Conservation (phyloP, 1,140 invertebrate genomes). For the Coelopa frigida region DNA sequence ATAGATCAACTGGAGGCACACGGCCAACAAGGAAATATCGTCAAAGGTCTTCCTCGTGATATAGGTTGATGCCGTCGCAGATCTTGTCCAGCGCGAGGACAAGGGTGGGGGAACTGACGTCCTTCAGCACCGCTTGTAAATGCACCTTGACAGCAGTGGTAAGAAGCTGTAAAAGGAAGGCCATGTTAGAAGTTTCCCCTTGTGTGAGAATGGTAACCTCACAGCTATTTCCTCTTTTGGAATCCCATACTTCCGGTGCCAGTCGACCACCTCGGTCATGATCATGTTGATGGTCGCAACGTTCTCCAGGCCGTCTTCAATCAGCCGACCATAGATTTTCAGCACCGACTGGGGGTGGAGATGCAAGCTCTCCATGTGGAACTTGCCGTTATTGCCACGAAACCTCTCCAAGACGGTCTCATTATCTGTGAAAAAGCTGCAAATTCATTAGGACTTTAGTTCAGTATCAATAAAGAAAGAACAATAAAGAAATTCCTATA, state of each 20-base stretch:
- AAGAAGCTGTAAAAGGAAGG: slow-evolving; percentile 15
- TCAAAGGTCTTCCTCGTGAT: background rate
- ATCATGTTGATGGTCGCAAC: slow-evolving; percentile 1
- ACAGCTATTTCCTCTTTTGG: slow-evolving; percentile 2
- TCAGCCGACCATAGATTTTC: background rate
- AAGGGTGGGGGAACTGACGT: slow-evolving; percentile 21
- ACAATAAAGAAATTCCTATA: background rate
- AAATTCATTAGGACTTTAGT: no score
- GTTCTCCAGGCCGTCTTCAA: slow-evolving; percentile 9
- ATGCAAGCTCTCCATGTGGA: slow-evolving; percentile 1
- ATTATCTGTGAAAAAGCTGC: slow-evolving; percentile 7
- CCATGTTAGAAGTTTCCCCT: background rate
- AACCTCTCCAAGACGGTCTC: slow-evolving; percentile 7
- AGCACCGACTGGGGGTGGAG: slow-evolving; percentile 3
- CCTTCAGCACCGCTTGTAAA: slow-evolving; percentile 15
- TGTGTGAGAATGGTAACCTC: background rate
- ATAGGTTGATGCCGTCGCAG: background rate
- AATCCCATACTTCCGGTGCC: background rate
- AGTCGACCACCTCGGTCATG: background rate
- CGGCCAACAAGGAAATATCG: slow-evolving; percentile 4
- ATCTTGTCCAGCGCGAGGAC: slow-evolving; percentile 18
- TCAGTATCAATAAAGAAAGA: background rate
- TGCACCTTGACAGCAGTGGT: slow-evolving; percentile 15
- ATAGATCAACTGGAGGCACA: no score
- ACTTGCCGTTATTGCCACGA: background rate